Percentiles rank a stretch among this genome's conserved stretches.
phyloP scores from a whole-genome alignment of 2,888 invertebrate species.

The Drosophila eohydei region DNA sequence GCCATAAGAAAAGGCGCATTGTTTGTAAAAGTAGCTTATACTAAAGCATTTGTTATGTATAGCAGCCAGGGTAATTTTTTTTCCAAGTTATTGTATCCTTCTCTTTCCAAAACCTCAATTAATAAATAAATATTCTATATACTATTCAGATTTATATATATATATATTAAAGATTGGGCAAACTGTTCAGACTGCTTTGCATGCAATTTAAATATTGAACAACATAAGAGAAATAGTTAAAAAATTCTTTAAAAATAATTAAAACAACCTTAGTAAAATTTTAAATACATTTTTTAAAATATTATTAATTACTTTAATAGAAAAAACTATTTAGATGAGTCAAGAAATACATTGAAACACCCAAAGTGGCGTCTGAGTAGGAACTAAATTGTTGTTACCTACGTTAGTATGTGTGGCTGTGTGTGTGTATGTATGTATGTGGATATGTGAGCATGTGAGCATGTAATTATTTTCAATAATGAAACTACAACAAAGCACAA shows the following conservation, averaged over 20 bases:
- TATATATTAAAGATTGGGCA: background rate
- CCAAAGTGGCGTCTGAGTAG: slow-evolving; percentile 1
- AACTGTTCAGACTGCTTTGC: background rate
- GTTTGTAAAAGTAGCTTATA: background rate
- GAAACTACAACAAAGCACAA: slow-evolving; percentile 80
- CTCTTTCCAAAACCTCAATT: background rate
- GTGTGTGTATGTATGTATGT: slow-evolving; percentile 18
- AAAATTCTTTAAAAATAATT: background rate
- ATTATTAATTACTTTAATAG: background rate
- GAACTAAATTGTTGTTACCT: background rate
- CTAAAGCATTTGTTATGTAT: background rate
- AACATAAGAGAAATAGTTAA: background rate
- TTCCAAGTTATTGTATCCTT: background rate
- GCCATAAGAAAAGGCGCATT: too few species aligned
- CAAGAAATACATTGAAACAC: slow-evolving; percentile 6
- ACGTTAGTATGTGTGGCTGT: slow-evolving; percentile 9
- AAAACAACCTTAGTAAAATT: background rate
- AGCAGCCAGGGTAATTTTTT: background rate
- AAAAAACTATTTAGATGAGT: background rate
- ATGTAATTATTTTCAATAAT: slow-evolving; percentile 81
- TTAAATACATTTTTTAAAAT: background rate
- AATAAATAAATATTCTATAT: background rate
- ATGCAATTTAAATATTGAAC: slow-evolving; percentile 6
- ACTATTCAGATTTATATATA: background rate
- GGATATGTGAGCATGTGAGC: slow-evolving; percentile 5